Percentiles rank a stretch among this genome's conserved stretches.
Evolutionary conservation across 2,888 invertebrate genomes (phyloP).

Genomic region (Thysanoteuthis rhombus): DNA sequence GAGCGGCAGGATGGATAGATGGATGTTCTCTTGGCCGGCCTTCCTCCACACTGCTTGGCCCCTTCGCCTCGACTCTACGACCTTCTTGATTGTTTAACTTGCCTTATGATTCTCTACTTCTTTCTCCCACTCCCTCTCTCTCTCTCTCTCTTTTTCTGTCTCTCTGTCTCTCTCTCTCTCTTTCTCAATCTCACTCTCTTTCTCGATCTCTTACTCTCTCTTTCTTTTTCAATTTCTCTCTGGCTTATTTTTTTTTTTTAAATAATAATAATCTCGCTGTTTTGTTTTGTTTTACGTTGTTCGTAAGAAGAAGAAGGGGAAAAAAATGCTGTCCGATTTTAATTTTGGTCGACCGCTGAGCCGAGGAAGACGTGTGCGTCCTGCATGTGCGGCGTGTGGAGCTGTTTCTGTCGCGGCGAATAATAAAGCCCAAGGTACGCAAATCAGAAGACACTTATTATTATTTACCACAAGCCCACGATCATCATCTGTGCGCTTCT

Average conservation of each 20-base stretch:
- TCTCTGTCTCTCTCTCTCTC: background rate
- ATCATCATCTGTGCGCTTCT: background rate
- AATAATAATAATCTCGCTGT: background rate
- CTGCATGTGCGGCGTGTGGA: background rate
- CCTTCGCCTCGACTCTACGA: background rate
- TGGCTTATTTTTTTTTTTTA: background rate
- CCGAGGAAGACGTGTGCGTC: background rate
- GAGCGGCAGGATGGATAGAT: background rate
- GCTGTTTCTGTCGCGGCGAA: background rate
- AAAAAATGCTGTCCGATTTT: background rate
- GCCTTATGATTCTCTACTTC: background rate
- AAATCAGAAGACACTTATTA: background rate
- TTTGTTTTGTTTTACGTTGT: background rate
- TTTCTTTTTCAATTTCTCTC: background rate
- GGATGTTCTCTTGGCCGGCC: background rate
- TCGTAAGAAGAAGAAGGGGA: too few species aligned
- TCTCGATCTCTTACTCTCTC: background rate
- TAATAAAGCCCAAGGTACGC: background rate
- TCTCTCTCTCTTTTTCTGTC: rapidly evolving
- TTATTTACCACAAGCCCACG: background rate
- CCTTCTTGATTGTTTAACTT: background rate
- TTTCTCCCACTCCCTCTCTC: rapidly evolving
- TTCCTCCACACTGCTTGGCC: background rate
- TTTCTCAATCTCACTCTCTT: too few species aligned
- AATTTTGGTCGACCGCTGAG: background rate